Evolutionary conservation across 1,140 invertebrate genomes (phyloP), one percentile per base, ranked within the genome.

Genomic region (Cherax quadricarinatus): DNA sequence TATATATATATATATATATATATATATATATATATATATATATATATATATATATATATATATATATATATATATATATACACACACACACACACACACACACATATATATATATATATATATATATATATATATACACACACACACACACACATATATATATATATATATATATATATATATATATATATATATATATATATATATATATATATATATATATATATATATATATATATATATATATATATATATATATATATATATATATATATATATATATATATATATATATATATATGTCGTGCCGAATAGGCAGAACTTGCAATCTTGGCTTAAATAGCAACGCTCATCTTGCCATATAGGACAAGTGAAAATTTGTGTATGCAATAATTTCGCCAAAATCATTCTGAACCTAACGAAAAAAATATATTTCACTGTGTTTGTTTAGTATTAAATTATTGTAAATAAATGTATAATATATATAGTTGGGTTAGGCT

Each of bases 1-100:
- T n/a, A n/a, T n/a, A n/a, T n/a, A 57, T 6, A 57, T 6, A 57
- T 4, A 4, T 12, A 57, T 57, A 57, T 57, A 57, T 57, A 57
- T 57, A 57, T 57, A 57, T 57, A 57, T 57, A 57, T 57, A 57
- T 81, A 48, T 81, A 49, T 81, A 48, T 81, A 49, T 81, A 81
- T 81, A 49, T 49, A 81, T 81, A 81, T 49, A 49, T 81, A 81
- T 49, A 81, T 81, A 49, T 49, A 81, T 81, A 49, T 81, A 81
- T 81, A 49, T 81, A 81, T 81, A 81, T 81, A 81, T 81, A 81
- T 81, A 81, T 81, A 81, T 81, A 81, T 81, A 81, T 81, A 81
- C 41, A 81, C 41, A 81, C 41, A 81, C 41, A 81, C 41, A 81
- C 41, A 81, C 41, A 81, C 41, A 81, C 41, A 81, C 41, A 81